These are phyloP conservation scores for Liodrosophila aerea DNA, from an alignment of 2,888 invertebrate genomes.

Conservation along the genomic window DNA sequence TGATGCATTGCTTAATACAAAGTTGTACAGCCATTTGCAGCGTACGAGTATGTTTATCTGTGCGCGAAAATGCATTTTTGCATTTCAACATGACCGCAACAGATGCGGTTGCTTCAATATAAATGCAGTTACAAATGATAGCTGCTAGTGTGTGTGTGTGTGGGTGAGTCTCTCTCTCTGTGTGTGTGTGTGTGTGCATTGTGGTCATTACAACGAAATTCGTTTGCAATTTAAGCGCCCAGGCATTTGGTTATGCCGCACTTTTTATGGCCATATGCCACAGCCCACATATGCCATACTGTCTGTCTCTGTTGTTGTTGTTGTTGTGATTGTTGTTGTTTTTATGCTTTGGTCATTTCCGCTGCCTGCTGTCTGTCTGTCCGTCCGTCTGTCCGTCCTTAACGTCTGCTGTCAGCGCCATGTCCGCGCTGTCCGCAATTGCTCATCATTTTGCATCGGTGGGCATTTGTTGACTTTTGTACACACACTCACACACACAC, in stretches of 20 bases:
- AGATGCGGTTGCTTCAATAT: constrained; percentile 78
- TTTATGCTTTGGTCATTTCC: constrained; percentile 73
- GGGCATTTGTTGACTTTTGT: constrained; percentile 27
- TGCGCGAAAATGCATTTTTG: constrained; percentile 78
- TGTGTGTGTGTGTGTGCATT: constrained; percentile 40
- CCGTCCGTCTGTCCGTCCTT: constrained; percentile 44
- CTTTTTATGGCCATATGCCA: constrained; percentile 57
- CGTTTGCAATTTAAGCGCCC: constrained; percentile 62
- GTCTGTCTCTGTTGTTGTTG: constrained; percentile 53
- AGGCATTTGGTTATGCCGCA: constrained; percentile 20
- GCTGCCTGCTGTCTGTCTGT: constrained; percentile 15
- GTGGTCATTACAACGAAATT: constrained; percentile 76
- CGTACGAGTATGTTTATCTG: constrained; percentile 67
- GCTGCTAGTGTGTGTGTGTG: constrained; percentile 10
- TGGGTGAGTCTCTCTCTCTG: constrained; percentile 1
- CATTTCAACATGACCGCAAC: constrained; percentile 77
- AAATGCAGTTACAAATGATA: constrained; percentile 77
- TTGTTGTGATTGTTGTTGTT: constrained; percentile 49
- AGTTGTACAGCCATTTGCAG: constrained; percentile 28
- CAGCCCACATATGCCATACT: constrained; percentile 32
- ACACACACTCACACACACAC: constrained; percentile 14
- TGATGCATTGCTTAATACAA: constrained; percentile 61
- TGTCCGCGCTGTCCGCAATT: constrained; percentile 56
- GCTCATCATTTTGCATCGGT: constrained; percentile 57
- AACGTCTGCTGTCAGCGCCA: constrained; percentile 59